Evolutionary conservation across 2,797 vertebrate genomes (phyloP).

Genomic region (Phataginus tricuspis): DNA sequence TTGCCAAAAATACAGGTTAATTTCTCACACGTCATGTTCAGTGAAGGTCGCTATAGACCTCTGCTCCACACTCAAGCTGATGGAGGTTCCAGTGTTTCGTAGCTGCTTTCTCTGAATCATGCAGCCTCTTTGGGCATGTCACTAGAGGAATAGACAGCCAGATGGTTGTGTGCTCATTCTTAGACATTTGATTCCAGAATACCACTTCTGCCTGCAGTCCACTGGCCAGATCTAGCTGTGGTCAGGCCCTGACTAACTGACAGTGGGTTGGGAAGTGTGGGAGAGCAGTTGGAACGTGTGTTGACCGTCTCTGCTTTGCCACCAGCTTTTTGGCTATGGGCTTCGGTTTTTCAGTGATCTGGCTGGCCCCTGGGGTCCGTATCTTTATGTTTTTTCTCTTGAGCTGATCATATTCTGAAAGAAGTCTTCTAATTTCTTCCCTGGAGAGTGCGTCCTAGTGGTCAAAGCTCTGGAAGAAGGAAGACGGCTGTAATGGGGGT

Average conservation of each 20-base stretch:
- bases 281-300: background rate
- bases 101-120: background rate
- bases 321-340: background rate
- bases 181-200: background rate
- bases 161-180: background rate
- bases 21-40: background rate
- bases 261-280: background rate
- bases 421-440: background rate
- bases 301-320: background rate
- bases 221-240: background rate
- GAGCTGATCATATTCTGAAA: background rate
- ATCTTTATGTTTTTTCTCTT: background rate
- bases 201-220: background rate
- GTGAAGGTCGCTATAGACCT: background rate
- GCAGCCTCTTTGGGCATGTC: background rate
- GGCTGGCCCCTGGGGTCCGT: background rate
- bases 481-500: background rate
- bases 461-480: background rate
- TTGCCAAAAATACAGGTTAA: background rate
- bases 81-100: background rate
- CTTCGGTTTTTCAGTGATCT: background rate
- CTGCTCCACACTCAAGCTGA: background rate
- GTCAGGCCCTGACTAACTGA: background rate
- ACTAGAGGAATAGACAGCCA: background rate
- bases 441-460: background rate